Percentiles rank a stretch among this genome's conserved stretches.
Conservation (phyloP, 2,888 invertebrate genomes). For the Punctoribates punctum region DNA sequence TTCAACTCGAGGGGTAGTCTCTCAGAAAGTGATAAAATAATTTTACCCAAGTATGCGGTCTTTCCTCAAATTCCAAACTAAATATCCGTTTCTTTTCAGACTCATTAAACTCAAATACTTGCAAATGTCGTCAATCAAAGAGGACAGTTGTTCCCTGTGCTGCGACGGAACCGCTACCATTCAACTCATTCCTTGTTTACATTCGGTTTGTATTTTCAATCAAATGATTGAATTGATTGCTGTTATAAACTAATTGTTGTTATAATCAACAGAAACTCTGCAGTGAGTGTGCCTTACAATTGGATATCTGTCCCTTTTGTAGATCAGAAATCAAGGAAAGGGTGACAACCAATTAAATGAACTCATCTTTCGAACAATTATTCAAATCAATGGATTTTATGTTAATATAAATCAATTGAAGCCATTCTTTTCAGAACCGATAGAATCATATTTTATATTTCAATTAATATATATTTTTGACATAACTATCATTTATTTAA, state of each 20-base stretch:
- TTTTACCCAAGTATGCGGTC: conserved; percentile 65
- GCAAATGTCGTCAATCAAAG: conserved; percentile 67
- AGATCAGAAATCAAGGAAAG: conserved; percentile 61
- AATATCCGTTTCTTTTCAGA: conserved; percentile 54
- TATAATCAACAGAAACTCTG: conserved; percentile 75
- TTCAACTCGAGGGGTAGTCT: conserved; percentile 77
- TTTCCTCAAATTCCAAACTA: not conserved
- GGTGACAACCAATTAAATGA: not conserved
- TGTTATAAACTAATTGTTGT: conserved; percentile 38
- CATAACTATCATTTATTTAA: too few relatives aligned
- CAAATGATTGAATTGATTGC: not conserved
- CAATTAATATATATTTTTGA: too few relatives aligned
- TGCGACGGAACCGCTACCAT: conserved; percentile 74
- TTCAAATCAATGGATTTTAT: not conserved
- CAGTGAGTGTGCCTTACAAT: conserved; percentile 68
- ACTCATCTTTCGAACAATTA: not conserved
- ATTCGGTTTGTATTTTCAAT: conserved; percentile 63
- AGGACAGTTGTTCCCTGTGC: conserved; percentile 82
- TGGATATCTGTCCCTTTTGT: conserved; percentile 84
- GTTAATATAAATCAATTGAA: too few relatives aligned
- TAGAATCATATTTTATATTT: too few relatives aligned
- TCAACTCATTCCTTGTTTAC: conserved; percentile 73
- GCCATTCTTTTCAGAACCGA: too few relatives aligned
- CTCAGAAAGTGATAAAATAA: conserved; percentile 70
- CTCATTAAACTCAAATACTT: conserved; percentile 72